Evolutionary conservation across 2,888 invertebrate species (phyloP), one percentile per base, ranked within the genome.

Genomic region (Orthonevra nobilis): DNA sequence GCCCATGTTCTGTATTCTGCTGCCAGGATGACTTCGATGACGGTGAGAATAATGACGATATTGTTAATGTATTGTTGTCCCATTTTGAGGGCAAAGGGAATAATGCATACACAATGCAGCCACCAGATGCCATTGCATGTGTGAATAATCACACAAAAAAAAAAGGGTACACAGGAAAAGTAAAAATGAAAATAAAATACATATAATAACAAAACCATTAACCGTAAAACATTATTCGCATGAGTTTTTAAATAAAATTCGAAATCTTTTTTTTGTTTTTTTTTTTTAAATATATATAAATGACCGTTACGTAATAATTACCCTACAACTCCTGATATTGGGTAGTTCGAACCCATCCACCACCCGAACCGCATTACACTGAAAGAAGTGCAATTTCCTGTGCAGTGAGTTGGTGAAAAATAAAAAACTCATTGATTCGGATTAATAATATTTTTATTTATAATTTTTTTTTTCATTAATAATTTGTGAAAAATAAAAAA

Each of bases 261-360:
- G n/a, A n/a, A n/a, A n/a, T n/a, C n/a, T n/a, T 58, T 48, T 38
- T 20, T 48, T 17, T 30, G 23, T 44, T 50, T 38, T 38, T 38
- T 54, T 48, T 46, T 50, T 50, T 42, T 68, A n/a, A n/a, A n/a
- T n/a, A n/a, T n/a, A n/a, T 58, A 26, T 58, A 52, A 72, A 77
- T 77, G 64, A 79, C 66, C 79, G 79, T 79, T 79, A 79, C 79
- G 79, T 79, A 79, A 79, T 79, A 73, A 66, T 72, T 72, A 66
- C n/a, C 79, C 66, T 56, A 66, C 30, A 66, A 56, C 40, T 34
- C 14, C 36, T 60, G 44, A 52, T 36, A 54, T 69, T 30, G 70
- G 63, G 75, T n/a, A 66, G 56, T 63, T 63, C 56, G 52, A 64
- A 58, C 75, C n/a, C n/a, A n/a, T n/a, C n/a, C 72, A 64, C 42